phyloP scores from a whole-genome alignment of 1,140 invertebrate species.

The Drosophila punjabiensis region DNA sequence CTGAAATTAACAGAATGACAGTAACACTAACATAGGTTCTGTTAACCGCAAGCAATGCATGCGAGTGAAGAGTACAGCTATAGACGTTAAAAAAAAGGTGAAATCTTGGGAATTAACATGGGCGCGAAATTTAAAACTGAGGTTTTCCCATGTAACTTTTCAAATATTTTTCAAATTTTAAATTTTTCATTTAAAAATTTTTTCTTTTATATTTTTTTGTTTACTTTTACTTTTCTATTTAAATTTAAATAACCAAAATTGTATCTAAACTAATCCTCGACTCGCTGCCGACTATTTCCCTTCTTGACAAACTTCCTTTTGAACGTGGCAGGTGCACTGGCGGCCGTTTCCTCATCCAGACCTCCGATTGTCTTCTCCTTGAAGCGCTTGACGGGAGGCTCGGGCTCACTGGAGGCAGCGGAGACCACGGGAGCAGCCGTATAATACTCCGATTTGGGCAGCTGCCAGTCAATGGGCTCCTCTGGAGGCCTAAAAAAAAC shows the following conservation, averaged over 20 bases:
- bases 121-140: too few relatives aligned
- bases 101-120: too few relatives aligned
- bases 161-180: too few relatives aligned
- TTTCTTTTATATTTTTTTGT: neutral
- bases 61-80: too few relatives aligned
- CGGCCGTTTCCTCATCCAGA: slow-evolving; percentile 86
- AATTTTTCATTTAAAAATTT: neutral
- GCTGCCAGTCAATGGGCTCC: slow-evolving; percentile 87
- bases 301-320: slow-evolving; percentile 89
- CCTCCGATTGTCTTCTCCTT: slow-evolving; percentile 88
- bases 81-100: too few relatives aligned
- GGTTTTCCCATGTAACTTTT: too few relatives aligned
- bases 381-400: slow-evolving; percentile 87
- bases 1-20: too few relatives aligned
- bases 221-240: neutral
- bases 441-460: slow-evolving; percentile 86
- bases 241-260: slow-evolving; percentile 4
- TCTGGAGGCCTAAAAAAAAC: slow-evolving; percentile 56
- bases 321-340: slow-evolving; percentile 85
- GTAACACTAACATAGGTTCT: too few relatives aligned
- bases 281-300: slow-evolving; percentile 87
- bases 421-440: slow-evolving; percentile 69
- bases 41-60: too few relatives aligned
- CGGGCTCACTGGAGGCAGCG: slow-evolving; percentile 65
- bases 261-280: slow-evolving; percentile 86